Percentiles rank a stretch among this genome's conserved stretches.
Evolutionary conservation across 2,797 vertebrate genomes (phyloP).

Genomic region (Poecilia velifera): DNA sequence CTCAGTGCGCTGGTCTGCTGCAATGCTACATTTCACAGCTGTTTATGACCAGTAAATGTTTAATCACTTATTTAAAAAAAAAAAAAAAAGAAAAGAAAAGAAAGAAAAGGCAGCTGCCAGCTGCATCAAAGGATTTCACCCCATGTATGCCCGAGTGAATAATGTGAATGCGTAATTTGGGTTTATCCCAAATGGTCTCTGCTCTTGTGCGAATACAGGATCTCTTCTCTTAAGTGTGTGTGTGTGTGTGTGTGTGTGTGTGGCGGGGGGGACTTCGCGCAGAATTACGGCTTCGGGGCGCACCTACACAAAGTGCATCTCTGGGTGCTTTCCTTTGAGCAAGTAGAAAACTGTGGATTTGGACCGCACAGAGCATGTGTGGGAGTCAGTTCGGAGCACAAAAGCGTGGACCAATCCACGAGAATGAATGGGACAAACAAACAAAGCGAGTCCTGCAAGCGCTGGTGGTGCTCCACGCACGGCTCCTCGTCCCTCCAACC

Average conservation of each 20-base stretch:
- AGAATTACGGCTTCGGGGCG: slow-evolving; percentile 16
- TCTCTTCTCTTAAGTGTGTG: slow-evolving; percentile 9
- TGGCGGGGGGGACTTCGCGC: neutral
- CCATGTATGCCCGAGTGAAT: neutral
- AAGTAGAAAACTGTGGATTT: neutral
- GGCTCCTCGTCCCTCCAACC: neutral
- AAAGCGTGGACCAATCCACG: neutral
- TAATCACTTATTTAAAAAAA: slow-evolving; percentile 40
- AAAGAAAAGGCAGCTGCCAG: neutral
- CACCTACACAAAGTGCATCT: slow-evolving; percentile 53
- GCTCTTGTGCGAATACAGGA: slow-evolving; percentile 7
- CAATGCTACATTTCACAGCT: slow-evolving; percentile 62
- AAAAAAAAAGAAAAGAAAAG: neutral
- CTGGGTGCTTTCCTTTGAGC: neutral
- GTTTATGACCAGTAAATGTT: slow-evolving; percentile 49
- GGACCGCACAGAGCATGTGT: neutral
- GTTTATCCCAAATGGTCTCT: slow-evolving; percentile 4
- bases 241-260: no score
- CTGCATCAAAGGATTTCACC: neutral
- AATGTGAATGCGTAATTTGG: slow-evolving; percentile 44
- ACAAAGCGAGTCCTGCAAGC: neutral
- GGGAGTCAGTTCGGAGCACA: neutral
- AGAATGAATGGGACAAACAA: neutral
- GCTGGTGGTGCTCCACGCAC: neutral
- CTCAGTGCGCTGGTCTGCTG: slow-evolving; percentile 59